These are phyloP conservation scores for Polymixis flavicincta DNA, from an alignment of 2,888 invertebrate species.

Conservation along the genomic window DNA sequence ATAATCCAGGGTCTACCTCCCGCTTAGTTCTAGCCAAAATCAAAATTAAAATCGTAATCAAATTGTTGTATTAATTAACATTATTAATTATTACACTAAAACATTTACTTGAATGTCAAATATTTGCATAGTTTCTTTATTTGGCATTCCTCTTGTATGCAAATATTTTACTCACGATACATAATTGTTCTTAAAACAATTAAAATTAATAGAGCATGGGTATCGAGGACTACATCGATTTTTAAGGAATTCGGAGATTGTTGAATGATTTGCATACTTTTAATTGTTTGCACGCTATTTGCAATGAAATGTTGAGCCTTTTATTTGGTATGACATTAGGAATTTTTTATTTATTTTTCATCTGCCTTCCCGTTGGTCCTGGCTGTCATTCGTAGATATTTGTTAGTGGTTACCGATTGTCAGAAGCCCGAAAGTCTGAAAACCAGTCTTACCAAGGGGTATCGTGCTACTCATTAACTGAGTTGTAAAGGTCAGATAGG, in stretches of 20 bases:
- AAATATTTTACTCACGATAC: background rate
- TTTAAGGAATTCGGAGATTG: slow-evolving; percentile 24
- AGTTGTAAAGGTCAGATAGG: too few species aligned
- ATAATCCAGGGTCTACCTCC: slow-evolving; percentile 6
- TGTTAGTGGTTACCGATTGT: background rate
- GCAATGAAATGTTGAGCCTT: slow-evolving; percentile 2
- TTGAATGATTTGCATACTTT: slow-evolving; percentile 14
- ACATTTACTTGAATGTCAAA: slow-evolving; percentile 28
- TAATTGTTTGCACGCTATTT: slow-evolving; percentile 25
- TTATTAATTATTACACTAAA: slow-evolving; percentile 12
- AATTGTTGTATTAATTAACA: slow-evolving; percentile 10
- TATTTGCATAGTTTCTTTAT: background rate
- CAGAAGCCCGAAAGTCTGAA: background rate
- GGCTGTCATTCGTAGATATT: background rate
- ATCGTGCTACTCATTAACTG: too few species aligned
- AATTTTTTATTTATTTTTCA: background rate
- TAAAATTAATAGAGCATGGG: slow-evolving; percentile 2
- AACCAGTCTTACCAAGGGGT: background rate
- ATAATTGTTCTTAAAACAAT: slow-evolving; percentile 27
- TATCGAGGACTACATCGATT: background rate
- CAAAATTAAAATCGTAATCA: slow-evolving; percentile 20
- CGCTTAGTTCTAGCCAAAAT: background rate
- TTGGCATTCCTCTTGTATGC: slow-evolving; percentile 12
- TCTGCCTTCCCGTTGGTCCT: too few species aligned
- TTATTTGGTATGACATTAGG: background rate